Evolutionary conservation across 1,140 invertebrate species (phyloP).

Genomic region (Hestina assimilis): DNA sequence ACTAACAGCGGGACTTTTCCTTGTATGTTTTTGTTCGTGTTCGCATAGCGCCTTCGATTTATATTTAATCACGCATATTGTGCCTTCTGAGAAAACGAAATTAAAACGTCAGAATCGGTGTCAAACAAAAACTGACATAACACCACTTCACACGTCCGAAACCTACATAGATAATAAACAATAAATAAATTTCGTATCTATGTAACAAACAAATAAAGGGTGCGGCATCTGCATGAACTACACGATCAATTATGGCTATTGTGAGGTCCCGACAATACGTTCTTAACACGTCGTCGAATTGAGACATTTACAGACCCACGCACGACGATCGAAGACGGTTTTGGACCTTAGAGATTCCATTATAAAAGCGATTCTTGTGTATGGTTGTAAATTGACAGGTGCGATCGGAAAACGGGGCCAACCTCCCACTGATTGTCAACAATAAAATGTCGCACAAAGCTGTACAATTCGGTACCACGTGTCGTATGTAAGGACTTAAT

Average conservation of each 20-base stretch:
- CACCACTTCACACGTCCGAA: conserved; percentile 49
- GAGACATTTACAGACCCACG: conserved; percentile 51
- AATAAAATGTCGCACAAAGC: conserved; percentile 57
- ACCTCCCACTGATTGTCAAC: conserved; percentile 68
- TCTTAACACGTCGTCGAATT: conserved; percentile 63
- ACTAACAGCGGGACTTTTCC: conserved; percentile 5
- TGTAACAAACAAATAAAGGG: conserved; percentile 57
- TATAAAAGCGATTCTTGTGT: conserved; percentile 32
- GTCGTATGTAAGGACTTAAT: conserved; percentile 68
- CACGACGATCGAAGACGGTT: conserved; percentile 9
- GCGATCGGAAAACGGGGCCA: conserved; percentile 58
- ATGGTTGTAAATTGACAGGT: conserved; percentile 52
- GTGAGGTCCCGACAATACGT: conserved; percentile 55
- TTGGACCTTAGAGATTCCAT: conserved; percentile 32
- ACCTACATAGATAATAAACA: conserved; percentile 57
- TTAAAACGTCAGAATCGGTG: conserved; percentile 41
- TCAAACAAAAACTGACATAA: conserved; percentile 33
- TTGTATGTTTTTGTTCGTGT: conserved; percentile 7
- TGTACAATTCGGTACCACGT: conserved; percentile 59
- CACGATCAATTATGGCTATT: conserved; percentile 71
- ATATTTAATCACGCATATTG: conserved; percentile 22
- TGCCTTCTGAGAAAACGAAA: conserved; percentile 43
- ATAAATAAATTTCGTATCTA: conserved; percentile 55
- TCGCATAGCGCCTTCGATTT: conserved; percentile 18
- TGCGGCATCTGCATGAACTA: conserved; percentile 59